Conservation (phyloP, 2,888 invertebrate genomes). For the Steinernema hermaphroditum region DNA sequence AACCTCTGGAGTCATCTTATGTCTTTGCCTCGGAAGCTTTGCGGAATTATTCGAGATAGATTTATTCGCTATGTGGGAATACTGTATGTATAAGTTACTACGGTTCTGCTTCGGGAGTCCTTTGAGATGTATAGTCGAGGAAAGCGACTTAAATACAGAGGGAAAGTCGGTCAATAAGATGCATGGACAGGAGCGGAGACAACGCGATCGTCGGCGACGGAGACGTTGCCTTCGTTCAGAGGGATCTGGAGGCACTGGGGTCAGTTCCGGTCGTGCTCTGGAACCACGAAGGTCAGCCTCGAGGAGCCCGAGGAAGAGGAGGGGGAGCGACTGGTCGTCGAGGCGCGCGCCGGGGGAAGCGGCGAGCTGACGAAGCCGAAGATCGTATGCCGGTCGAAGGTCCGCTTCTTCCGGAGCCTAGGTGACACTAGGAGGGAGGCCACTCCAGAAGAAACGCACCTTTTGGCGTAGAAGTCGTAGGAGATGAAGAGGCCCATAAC, state of each 20-base stretch:
- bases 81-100: no score
- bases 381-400: constrained; percentile 12
- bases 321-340: background rate
- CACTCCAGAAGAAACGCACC: background rate
- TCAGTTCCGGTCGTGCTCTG: background rate
- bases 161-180: constrained; percentile 27
- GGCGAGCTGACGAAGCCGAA: constrained; percentile 27
- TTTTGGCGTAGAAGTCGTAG: constrained; percentile 17
- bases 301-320: background rate
- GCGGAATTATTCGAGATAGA: background rate
- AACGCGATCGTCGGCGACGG: constrained; percentile 25
- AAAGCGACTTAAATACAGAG: constrained; percentile 21
- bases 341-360: background rate
- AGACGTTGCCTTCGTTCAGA: constrained; percentile 20
- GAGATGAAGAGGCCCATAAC: constrained; percentile 16
- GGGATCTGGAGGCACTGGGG: constrained; percentile 2
- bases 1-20: no score
- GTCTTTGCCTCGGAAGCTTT: no score
- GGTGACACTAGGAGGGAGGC: no score
- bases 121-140: constrained; percentile 5
- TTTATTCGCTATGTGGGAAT: background rate
- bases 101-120: no score
- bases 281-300: background rate
- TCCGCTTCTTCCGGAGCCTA: constrained; percentile 19
- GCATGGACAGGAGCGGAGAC: constrained; percentile 24